Conservation (phyloP, 1,140 invertebrate species). For the Drosophila ohnishii region DNA sequence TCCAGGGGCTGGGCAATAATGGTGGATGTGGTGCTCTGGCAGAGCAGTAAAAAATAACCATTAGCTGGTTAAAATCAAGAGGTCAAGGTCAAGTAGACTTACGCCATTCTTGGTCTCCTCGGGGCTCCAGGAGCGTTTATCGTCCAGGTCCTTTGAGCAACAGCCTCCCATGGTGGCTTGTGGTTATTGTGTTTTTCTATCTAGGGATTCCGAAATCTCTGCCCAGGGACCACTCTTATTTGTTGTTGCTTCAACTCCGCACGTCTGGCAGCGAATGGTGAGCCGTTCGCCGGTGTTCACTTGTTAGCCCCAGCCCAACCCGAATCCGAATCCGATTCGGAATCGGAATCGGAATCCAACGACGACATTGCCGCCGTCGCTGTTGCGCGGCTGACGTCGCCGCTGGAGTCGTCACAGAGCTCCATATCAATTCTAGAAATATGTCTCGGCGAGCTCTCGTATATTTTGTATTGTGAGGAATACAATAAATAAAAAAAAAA, state of each 20-base stretch:
- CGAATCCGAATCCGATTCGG: slow-evolving; percentile 12
- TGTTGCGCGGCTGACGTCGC: slow-evolving; percentile 17
- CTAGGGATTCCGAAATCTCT: slow-evolving; percentile 8
- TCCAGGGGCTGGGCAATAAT: slow-evolving; percentile 77
- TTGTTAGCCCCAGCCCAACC: slow-evolving; percentile 51
- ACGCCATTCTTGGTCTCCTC: slow-evolving; percentile 79
- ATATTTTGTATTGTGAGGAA: slow-evolving; percentile 41
- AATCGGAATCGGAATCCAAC: slow-evolving; percentile 10
- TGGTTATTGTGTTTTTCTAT: not conserved
- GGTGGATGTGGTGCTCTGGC: slow-evolving; percentile 76
- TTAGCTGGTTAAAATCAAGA: not conserved
- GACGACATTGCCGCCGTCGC: not conserved
- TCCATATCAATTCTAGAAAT: slow-evolving; percentile 72
- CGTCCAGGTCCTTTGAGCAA: slow-evolving; percentile 77
- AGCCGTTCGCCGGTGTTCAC: slow-evolving; percentile 56
- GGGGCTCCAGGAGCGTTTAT: slow-evolving; percentile 78
- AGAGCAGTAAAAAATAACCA: not conserved
- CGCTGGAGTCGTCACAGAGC: slow-evolving; percentile 45
- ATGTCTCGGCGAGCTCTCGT: slow-evolving; percentile 48
- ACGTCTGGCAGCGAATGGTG: slow-evolving; percentile 65
- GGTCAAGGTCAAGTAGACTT: slow-evolving; percentile 15
- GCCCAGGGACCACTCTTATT: slow-evolving; percentile 8
- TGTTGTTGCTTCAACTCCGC: slow-evolving; percentile 59
- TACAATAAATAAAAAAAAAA: slow-evolving; percentile 36
- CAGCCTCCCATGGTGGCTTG: slow-evolving; percentile 61